phyloP scores from a whole-genome alignment of 37 sponge, comb jelly and placozoan genomes.

The Beroe ovata region DNA sequence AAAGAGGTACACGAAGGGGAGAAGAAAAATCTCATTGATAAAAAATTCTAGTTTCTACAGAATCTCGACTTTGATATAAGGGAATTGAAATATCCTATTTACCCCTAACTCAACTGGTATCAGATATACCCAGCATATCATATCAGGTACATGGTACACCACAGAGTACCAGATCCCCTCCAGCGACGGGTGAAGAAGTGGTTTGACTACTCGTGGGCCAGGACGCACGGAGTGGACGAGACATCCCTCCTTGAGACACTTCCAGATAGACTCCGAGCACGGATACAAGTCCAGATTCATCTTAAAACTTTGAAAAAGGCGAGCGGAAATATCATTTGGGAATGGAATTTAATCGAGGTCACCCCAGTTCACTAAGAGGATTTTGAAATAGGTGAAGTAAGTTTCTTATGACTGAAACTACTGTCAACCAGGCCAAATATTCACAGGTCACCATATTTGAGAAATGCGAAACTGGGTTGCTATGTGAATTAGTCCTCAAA shows the following conservation, averaged over 20 bases:
- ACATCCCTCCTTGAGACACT: conserved; percentile 68
- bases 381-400: no score
- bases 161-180: conserved; percentile 69
- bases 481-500: conserved; percentile 78
- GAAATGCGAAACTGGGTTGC: conserved; percentile 73
- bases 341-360: no score
- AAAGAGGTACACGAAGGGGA: conserved; percentile 61
- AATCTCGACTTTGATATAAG: no score
- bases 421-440: neutral
- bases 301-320: conserved; percentile 83
- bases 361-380: no score
- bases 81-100: no score
- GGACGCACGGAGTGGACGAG: conserved; percentile 71
- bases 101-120: no score
- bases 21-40: no score
- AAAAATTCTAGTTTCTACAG: no score
- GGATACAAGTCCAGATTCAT: conserved; percentile 85
- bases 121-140: no score
- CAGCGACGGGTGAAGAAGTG: conserved; percentile 75
- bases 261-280: conserved; percentile 74
- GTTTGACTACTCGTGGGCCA: conserved; percentile 75
- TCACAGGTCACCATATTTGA: conserved; percentile 74
- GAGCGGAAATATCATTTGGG: no score
- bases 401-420: no score
- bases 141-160: conserved; percentile 70